Base-by-base conservation (phyloP, 2,113 vertebrate species). In the Otolemur garnettii region DNA sequence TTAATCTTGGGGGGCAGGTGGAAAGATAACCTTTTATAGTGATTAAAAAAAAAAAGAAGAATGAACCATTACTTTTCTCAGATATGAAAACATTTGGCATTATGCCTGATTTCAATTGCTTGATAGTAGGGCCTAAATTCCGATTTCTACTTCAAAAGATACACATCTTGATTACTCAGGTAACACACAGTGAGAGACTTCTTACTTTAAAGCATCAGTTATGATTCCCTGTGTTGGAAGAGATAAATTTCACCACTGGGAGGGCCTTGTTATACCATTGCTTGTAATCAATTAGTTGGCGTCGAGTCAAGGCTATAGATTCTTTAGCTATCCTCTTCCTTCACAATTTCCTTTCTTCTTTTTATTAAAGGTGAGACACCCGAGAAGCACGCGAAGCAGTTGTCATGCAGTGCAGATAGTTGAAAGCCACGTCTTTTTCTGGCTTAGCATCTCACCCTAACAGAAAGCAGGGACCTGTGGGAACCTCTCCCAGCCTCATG, bases 361-460 rank as follows among this genome's bases (percentile, higher is more conserved):
- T 96, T 96, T 71, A 59, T 7, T 33, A 64, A 95, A 97, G n/a
- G 93, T 87, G 74, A 97, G 97, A 94, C 35, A 74, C 90, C 77
- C 57, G 87, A 92, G 64, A 95, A 82, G 68, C 22, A 92, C 24
- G 53, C 53, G 71, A 71, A 87, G 92, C 62, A 62, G 38, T 68
- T 91, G 45, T 75, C 53, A 93, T 50, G 3, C 71, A 74, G 85
- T 91, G 91, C 75, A 75, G 50, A 91, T 30, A 80, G 71, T 64
- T 71, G 86, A 59, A 95, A 78, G 7, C 68, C 71, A 4, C 80
- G 8, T n/a, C 84, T 53, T 94, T 87, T n/a, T 81, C 45, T 92
- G 33, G 38, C 59, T 91, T 71, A 24, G 62, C n/a, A 82, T 91
- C 84, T 91, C 74, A 42, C 33, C 60, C 71, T 12, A 33, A 30